Evolutionary conservation across 2,113 vertebrate genomes (phyloP).

Genomic region (Canis aureus): DNA sequence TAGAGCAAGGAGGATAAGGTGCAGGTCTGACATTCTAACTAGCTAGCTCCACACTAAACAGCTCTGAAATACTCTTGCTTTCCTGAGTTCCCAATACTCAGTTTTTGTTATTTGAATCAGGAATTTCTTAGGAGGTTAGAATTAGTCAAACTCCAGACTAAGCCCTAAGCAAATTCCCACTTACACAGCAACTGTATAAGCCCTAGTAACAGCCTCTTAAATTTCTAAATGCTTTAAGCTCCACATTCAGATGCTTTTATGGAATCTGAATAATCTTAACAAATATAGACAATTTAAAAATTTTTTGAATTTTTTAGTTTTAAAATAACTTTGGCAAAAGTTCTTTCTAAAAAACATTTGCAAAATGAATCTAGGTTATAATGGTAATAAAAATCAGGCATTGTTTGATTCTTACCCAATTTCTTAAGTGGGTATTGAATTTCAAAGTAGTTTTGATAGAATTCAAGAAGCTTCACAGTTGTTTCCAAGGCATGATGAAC

Average conservation of each 20-base stretch:
- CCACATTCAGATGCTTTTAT: background rate
- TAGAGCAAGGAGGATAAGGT: background rate
- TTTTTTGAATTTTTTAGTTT: background rate
- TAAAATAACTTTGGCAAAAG: background rate
- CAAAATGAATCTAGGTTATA: conserved; percentile 16
- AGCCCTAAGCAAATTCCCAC: background rate
- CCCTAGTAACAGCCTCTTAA: background rate
- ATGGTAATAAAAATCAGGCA: conserved; percentile 14
- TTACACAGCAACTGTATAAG: background rate
- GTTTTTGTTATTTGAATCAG: background rate
- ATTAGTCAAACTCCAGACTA: background rate
- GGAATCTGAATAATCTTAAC: conserved; percentile 15
- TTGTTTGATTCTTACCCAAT: conserved; percentile 90
- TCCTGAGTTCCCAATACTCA: background rate
- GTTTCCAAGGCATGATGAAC: conserved; percentile 90
- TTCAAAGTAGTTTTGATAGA: conserved; percentile 93
- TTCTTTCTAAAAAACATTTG: background rate
- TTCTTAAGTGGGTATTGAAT: conserved; percentile 94
- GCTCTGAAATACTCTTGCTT: background rate
- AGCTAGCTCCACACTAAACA: background rate
- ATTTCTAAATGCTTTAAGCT: conserved; percentile 38
- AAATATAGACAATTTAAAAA: conserved; percentile 23
- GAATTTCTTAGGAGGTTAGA: conserved; percentile 42
- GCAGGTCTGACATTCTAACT: background rate
- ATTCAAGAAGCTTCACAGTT: conserved; percentile 91